These are phyloP conservation scores for Calidris pygmaea DNA, from an alignment of 2,113 vertebrate species.

Conservation along the genomic window DNA sequence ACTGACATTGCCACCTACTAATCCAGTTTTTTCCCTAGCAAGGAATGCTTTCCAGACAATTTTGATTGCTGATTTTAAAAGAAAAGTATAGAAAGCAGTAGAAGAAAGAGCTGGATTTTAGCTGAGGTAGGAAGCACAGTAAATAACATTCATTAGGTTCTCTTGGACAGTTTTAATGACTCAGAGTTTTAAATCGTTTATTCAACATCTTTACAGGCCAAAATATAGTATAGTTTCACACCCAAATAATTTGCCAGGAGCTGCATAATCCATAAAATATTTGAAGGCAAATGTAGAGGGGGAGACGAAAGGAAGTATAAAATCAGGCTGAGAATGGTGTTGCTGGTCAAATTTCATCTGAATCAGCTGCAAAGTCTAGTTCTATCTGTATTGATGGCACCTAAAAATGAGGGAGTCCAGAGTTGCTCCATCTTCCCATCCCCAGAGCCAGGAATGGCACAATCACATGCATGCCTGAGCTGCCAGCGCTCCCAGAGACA, in stretches of 20 bases:
- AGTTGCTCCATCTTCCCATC: not conserved
- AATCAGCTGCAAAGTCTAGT: not conserved
- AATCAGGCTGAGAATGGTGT: not conserved
- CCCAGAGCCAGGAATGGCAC: not conserved
- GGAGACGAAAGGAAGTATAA: not conserved
- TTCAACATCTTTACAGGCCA: constrained; percentile 35
- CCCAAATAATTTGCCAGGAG: constrained; percentile 28
- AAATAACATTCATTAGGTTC: constrained; percentile 57
- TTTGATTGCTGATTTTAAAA: constrained; percentile 9
- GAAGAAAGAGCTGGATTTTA: constrained; percentile 17
- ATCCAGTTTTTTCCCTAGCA: constrained; percentile 18
- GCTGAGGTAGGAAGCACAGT: constrained; percentile 42
- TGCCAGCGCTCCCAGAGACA: not conserved
- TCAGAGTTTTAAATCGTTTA: constrained; percentile 32
- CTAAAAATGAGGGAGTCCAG: not conserved
- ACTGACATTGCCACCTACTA: constrained; percentile 29
- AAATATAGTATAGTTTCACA: not conserved
- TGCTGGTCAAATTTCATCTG: not conserved
- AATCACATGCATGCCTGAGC: not conserved
- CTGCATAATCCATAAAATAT: constrained; percentile 32
- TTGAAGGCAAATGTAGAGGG: not conserved
- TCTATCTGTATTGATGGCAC: not conserved
- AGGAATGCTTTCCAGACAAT: constrained; percentile 15
- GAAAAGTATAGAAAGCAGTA: not conserved
- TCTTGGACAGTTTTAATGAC: constrained; percentile 50